Conservation (phyloP, 2,113 vertebrate genomes). For the Nesoenas mayeri region DNA sequence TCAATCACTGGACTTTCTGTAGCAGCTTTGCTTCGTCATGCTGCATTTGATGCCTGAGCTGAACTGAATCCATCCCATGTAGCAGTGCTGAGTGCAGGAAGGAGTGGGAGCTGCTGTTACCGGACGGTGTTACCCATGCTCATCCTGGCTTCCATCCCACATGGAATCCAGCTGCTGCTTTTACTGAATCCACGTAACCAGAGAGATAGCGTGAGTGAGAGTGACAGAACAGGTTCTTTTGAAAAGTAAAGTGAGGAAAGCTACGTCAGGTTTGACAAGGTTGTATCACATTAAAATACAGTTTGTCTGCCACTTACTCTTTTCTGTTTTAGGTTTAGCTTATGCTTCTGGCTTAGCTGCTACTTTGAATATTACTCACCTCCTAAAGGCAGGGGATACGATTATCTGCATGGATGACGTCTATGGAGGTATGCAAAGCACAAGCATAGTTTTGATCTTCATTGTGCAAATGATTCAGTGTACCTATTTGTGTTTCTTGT, state of each 20-base stretch:
- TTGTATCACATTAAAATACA: neutral
- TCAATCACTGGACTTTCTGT: neutral
- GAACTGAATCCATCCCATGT: neutral
- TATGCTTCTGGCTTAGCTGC: slow-evolving; percentile 90
- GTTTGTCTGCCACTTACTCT: neutral
- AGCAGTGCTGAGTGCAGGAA: neutral
- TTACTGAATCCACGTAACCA: neutral
- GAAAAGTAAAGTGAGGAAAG: neutral
- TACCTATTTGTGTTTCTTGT: neutral
- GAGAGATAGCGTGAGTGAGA: neutral
- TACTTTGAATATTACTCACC: slow-evolving; percentile 84
- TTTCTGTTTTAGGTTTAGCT: slow-evolving; percentile 80
- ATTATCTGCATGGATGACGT: slow-evolving; percentile 91
- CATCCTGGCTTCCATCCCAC: neutral
- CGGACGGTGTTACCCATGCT: neutral
- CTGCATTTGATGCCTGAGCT: neutral
- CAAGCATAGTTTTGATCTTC: neutral
- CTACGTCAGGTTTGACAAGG: neutral
- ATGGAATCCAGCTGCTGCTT: neutral
- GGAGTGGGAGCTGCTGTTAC: neutral
- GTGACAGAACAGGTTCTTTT: neutral
- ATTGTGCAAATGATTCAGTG: neutral
- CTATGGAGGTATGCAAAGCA: slow-evolving; percentile 84
- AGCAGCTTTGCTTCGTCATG: neutral
- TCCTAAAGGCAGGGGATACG: slow-evolving; percentile 86